A percentile compares a stretch with the other conserved stretches of the same genome.
These are phyloP conservation scores for Pachycephala philippinensis DNA, from an alignment of 2,113 vertebrate species.

Conservation along the genomic window DNA sequence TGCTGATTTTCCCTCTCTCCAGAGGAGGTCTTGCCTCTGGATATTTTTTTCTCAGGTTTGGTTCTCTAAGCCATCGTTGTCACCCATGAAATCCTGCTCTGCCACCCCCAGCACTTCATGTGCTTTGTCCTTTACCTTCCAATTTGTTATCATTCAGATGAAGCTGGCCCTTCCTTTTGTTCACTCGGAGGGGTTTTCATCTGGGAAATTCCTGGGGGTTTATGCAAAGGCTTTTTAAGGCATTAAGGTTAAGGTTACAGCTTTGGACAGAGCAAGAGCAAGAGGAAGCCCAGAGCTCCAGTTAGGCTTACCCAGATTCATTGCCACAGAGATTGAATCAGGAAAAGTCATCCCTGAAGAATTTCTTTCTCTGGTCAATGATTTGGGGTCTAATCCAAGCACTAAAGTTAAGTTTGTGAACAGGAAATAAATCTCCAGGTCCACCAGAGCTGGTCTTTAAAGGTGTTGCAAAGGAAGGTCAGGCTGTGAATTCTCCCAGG, in stretches of 20 bases:
- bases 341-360: neutral
- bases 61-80: neutral
- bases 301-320: neutral
- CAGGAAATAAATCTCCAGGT: neutral
- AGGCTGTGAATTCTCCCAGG: neutral
- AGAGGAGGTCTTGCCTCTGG: neutral
- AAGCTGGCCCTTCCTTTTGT: neutral
- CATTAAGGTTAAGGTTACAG: neutral
- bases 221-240: neutral
- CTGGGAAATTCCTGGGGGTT: neutral
- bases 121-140: neutral
- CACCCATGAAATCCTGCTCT: neutral
- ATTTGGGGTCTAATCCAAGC: neutral
- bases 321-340: fast-evolving
- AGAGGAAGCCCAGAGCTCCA: neutral
- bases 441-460: neutral
- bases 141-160: neutral
- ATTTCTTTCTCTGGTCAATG: neutral
- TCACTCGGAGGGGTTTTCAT: neutral
- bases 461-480: neutral
- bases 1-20: neutral
- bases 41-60: neutral
- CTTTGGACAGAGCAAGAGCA: neutral
- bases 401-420: neutral
- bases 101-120: neutral